A percentile compares a stretch with the other conserved stretches of the same genome.
These are phyloP conservation scores for Orchesella flavescens DNA, from an alignment of 2,888 invertebrate species.

Conservation along the genomic window DNA sequence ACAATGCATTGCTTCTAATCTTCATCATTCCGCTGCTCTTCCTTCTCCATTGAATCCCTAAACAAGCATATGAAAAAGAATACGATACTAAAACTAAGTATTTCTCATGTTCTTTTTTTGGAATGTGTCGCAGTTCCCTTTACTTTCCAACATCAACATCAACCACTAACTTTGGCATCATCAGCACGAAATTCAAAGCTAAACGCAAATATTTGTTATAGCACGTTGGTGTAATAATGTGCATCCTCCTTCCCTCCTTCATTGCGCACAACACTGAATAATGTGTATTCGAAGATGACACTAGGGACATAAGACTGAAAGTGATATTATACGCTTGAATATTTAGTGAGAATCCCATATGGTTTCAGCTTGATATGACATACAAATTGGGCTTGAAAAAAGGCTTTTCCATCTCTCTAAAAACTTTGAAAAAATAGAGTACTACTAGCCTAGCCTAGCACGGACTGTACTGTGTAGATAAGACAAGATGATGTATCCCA, in stretches of 20 bases:
- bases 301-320: slow-evolving; percentile 37
- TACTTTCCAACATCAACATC: neutral
- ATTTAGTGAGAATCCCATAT: slow-evolving; percentile 41
- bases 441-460: slow-evolving; percentile 37
- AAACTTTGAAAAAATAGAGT: slow-evolving; percentile 35
- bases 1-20: slow-evolving; percentile 54
- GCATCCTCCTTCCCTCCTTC: neutral
- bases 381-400: slow-evolving; percentile 54
- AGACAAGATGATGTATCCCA: slow-evolving; percentile 9
- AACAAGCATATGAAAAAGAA: too few species aligned
- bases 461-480: slow-evolving; percentile 39
- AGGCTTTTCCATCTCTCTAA: slow-evolving; percentile 37
- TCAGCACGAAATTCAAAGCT: slow-evolving; percentile 16
- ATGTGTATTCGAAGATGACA: slow-evolving; percentile 48
- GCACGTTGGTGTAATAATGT: neutral
- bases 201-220: slow-evolving; percentile 48
- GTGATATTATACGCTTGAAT: slow-evolving; percentile 14
- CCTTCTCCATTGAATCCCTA: neutral
- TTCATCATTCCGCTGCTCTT: slow-evolving; percentile 30
- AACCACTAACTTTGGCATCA: slow-evolving; percentile 13
- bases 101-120: too few species aligned
- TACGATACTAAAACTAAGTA: too few species aligned
- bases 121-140: too few species aligned
- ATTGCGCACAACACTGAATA: slow-evolving; percentile 48
- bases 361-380: slow-evolving; percentile 56